Conservation (phyloP, 2,797 vertebrate species). For the Neopelma chrysocephalum region DNA sequence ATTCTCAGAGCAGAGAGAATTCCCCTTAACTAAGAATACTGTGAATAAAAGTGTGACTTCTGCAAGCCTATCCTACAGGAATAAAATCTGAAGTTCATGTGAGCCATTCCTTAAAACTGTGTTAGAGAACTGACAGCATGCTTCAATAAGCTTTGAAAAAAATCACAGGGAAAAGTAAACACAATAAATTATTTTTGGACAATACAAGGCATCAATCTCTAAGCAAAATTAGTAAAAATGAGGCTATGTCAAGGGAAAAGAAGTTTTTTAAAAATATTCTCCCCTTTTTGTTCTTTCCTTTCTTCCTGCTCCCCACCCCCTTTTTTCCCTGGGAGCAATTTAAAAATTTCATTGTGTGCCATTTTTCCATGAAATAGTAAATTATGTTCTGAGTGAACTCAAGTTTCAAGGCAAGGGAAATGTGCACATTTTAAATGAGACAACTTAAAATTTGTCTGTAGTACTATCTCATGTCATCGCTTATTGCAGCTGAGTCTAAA, state of each 20-base stretch:
- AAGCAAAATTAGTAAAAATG: not conserved
- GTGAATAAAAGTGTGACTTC: not conserved
- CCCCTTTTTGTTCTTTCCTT: not conserved
- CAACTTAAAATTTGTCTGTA: not conserved
- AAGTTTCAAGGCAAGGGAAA: not conserved
- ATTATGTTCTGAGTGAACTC: not conserved
- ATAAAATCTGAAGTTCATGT: not conserved
- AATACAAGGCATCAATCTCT: not conserved
- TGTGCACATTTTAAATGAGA: not conserved
- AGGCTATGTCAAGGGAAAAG: not conserved
- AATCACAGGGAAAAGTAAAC: not conserved
- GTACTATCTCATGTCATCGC: not conserved
- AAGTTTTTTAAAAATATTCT: not conserved
- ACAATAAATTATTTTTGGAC: not conserved
- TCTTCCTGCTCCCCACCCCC: rapidly evolving
- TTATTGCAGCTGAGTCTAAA: not conserved
- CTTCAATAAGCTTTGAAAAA: not conserved
- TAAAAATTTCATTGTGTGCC: not conserved
- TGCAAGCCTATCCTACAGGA: not conserved
- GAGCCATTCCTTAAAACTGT: not conserved
- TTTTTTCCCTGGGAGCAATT: not conserved
- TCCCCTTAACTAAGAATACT: not conserved
- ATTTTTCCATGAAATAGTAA: not conserved
- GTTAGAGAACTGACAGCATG: not conserved
- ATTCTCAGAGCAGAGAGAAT: not conserved